Conservation (phyloP, 2,113 vertebrate genomes). For the Nyctereutes procyonoides region DNA sequence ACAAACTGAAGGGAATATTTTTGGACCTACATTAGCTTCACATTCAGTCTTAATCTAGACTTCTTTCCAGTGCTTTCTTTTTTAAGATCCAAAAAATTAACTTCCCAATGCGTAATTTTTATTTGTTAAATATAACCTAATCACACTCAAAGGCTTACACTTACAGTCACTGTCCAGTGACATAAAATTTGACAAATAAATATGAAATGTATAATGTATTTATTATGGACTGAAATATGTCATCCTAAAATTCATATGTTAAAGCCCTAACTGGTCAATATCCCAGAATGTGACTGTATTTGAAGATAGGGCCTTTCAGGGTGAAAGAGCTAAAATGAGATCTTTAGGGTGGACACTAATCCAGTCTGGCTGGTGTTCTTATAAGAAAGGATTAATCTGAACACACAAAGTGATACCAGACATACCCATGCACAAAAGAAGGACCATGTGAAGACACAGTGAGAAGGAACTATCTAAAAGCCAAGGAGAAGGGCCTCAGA, state of each 20-base stretch:
- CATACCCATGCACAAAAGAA: fast-evolving
- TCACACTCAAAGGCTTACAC: background rate
- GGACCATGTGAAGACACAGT: background rate
- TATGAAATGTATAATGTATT: background rate
- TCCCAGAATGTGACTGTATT: background rate
- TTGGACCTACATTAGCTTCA: background rate
- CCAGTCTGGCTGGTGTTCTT: background rate
- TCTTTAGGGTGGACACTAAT: no score
- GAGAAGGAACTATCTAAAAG: background rate
- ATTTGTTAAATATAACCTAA: background rate
- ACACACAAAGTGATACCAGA: background rate
- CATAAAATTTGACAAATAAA: background rate
- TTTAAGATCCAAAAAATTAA: background rate
- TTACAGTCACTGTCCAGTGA: background rate
- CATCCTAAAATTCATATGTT: background rate
- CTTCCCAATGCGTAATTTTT: background rate
- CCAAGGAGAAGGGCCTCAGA: background rate
- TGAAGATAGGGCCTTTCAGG: background rate
- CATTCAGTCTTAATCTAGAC: background rate
- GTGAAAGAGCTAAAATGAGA: background rate
- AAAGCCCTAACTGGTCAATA: background rate
- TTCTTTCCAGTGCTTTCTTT: background rate
- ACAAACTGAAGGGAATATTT: background rate
- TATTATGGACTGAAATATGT: background rate
- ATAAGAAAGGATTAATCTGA: background rate